Evolutionary conservation across 2,113 vertebrate species (phyloP).

Genomic region (Rynchops niger): DNA sequence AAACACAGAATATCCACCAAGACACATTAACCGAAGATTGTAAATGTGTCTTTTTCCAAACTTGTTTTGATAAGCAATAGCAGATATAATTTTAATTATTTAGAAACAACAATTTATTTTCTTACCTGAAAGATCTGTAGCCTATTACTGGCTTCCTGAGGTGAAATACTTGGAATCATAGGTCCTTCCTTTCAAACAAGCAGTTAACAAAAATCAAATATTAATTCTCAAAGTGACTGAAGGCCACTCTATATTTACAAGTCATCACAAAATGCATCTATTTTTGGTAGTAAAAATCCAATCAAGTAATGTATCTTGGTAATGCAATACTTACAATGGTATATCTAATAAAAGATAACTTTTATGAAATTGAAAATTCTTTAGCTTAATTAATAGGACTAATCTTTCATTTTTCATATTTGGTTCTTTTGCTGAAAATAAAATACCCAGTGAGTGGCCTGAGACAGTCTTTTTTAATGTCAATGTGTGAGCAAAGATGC

Average conservation of each 20-base stretch:
- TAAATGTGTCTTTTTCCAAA: neutral
- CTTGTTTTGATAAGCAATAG: neutral
- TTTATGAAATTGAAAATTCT: neutral
- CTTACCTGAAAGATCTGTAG: conserved; percentile 82
- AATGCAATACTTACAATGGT: neutral
- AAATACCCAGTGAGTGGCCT: neutral
- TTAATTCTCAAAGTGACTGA: neutral
- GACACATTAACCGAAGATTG: neutral
- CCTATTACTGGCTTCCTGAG: conserved; percentile 84
- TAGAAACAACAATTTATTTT: neutral
- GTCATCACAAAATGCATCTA: neutral
- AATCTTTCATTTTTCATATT: neutral
- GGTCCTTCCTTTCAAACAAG: conserved; percentile 81
- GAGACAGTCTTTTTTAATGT: neutral
- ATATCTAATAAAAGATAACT: neutral
- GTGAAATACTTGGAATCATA: conserved; percentile 80
- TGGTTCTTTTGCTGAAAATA: neutral
- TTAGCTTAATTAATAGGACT: neutral
- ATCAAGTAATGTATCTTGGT: neutral
- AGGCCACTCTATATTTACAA: neutral
- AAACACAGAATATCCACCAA: neutral
- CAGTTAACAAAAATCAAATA: neutral
- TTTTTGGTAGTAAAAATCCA: neutral
- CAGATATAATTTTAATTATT: neutral
- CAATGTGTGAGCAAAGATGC: neutral